Evolutionary conservation across 2,888 invertebrate genomes (phyloP), one percentile per base, ranked within the genome.

Genomic region (Stenolophus ochropezus): DNA sequence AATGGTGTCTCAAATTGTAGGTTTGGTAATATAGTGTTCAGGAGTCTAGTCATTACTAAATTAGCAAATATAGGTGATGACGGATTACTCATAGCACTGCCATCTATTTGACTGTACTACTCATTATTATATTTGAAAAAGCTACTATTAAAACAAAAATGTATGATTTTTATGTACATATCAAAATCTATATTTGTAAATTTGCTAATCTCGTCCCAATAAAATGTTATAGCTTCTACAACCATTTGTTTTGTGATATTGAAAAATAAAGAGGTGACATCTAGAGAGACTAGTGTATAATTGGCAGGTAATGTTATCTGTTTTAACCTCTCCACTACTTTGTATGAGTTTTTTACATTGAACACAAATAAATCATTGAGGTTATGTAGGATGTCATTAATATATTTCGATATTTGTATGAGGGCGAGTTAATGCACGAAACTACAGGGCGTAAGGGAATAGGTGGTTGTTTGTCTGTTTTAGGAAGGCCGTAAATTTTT

Each of bases 371-470:
- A n/a, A n/a, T n/a, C n/a, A n/a, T n/a, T n/a, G n/a, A n/a, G n/a
- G n/a, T n/a, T n/a, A n/a, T n/a, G n/a, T n/a, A n/a, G n/a, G n/a
- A n/a, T n/a, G n/a, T n/a, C n/a, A n/a, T n/a, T n/a, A n/a, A n/a
- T n/a, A n/a, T n/a, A n/a, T n/a, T n/a, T n/a, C n/a, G n/a, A n/a
- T n/a, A n/a, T 23, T 82, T 82, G 56, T 81, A 82, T 23, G 75
- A 58, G 20, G 81, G 79, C 1, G 81, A 23, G n/a, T 56, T 56
- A 11, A 81, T 81, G 42, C 81, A 78, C 16, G 56, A 78, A 1
- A 75, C 74, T 6, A 81, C 76, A n/a, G 81, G 76, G 53, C 49
- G 53, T 18, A 53, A 16, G 11, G 27, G 61, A 21, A 25, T 61
- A 4, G n/a, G 11, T 2, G 25, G 23, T 25, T 4, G 5, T 61